Conservation (phyloP, 2,888 invertebrate species). For the Xylophagus ater region DNA sequence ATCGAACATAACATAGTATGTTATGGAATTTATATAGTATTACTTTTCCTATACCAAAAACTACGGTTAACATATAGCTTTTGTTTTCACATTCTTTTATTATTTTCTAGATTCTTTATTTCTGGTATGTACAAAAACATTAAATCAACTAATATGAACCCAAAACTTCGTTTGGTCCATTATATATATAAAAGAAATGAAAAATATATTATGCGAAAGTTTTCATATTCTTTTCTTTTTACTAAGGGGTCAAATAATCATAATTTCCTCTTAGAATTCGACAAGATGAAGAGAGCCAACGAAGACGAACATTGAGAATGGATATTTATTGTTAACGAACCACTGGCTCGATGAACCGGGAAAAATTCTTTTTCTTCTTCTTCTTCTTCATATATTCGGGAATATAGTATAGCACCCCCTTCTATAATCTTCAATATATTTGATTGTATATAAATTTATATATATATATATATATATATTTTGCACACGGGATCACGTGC, state of each 20-base stretch:
- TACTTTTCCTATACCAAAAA: no score
- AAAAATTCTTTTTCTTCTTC: constrained; percentile 13
- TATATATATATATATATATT: constrained; percentile 6
- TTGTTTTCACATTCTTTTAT: constrained; percentile 18
- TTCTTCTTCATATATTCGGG: constrained; percentile 8
- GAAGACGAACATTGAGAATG: constrained; percentile 10
- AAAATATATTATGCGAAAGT: no score
- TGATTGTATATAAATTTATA: constrained; percentile 1
- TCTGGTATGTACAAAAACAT: constrained; percentile 37
- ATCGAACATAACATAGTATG: no score
- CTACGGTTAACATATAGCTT: neutral
- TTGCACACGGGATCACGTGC: constrained; percentile 1
- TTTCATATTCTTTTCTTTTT: neutral
- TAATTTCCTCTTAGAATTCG: constrained; percentile 15
- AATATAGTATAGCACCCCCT: no score
- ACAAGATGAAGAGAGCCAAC: no score
- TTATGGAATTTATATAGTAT: no score
- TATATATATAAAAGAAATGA: constrained; percentile 6
- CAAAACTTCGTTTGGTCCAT: constrained; percentile 17
- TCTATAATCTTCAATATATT: no score
- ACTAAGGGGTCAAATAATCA: constrained; percentile 17
- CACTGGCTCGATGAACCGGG: constrained; percentile 19
- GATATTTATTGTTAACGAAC: constrained; percentile 20
- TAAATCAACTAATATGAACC: constrained; percentile 37
- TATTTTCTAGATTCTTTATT: no score